Base-by-base conservation (phyloP, 2,113 vertebrate species). In the Puffinus mauretanicus region DNA sequence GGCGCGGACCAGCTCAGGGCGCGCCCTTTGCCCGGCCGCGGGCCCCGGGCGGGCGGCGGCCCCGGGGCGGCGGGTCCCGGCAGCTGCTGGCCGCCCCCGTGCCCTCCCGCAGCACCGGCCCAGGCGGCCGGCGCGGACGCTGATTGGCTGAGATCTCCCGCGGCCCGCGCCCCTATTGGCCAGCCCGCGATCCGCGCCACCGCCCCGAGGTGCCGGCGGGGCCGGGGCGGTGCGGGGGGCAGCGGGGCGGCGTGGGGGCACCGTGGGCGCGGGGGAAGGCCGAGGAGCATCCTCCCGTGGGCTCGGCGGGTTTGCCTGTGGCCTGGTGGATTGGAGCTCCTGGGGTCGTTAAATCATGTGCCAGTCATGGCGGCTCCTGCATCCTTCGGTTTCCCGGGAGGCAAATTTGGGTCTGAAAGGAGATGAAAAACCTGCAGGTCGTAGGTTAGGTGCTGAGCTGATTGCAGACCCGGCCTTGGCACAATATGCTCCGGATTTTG, bases 401-500 rank as follows among this genome's bases (percentile, higher is more conserved):
- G 30, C 26, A 22, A 18, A 20, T 36, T 19, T 26, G 42, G 34
- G 30, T 55, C 38, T 11, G n/a, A 38, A 67, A 21, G 27, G 49
- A 47, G 36, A 7, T 3, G 71, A 13, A 29, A 6, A 14, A 26
- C 4, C 40, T n/a, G 55, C 19, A 3, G 66, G 86, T 42, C 0
- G 5, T 5, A 1, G 75, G 18, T 24, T 14, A 2, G 11, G 11
- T 4, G 82, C 21, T 10, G 34, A 54, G 60, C 30, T 8, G 70
- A 16, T 9, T 16, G 66, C 75, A 26, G 42, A n/a, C 5, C 14
- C 51, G 1, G 38, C 24, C 47, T 6, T 3, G 52, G 47, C 11
- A 13, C 62, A 1, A 1, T 0, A 0, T 0, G 13, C 21, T 8
- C 75, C 9, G 42, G 38, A 3, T 24, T 70, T 52, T 32, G 40